Evolutionary conservation across 2,797 vertebrate species (phyloP).

Genomic region (Parauchenoglanis punctatus): DNA sequence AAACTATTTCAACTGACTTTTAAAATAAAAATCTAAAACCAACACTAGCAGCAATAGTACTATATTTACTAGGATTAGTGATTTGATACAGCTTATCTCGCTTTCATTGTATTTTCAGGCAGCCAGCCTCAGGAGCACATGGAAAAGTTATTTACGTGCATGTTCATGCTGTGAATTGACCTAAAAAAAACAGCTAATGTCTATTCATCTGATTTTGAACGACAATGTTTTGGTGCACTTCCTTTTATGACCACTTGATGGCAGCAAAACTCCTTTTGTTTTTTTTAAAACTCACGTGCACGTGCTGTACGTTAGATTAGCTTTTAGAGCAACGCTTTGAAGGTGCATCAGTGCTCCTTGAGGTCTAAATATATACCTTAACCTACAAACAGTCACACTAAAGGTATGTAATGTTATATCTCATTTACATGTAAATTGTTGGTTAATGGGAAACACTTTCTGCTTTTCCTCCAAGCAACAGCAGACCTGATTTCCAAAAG

Average conservation of each 20-base stretch:
- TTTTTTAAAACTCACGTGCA: neutral
- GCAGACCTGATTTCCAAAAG: neutral
- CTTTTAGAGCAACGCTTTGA: neutral
- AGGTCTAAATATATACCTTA: neutral
- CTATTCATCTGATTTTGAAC: neutral
- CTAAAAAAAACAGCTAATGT: neutral
- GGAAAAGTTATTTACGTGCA: no score
- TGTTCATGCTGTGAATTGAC: neutral
- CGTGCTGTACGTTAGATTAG: neutral
- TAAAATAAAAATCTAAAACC: no score
- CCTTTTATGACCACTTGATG: neutral
- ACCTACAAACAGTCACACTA: neutral
- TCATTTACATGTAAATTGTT: neutral
- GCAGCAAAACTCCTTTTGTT: neutral
- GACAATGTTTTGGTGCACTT: neutral
- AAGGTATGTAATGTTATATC: neutral
- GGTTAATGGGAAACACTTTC: neutral
- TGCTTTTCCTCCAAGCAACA: neutral
- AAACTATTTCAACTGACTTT: no score
- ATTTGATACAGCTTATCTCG: neutral
- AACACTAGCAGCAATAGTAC: neutral
- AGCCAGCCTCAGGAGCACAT: neutral
- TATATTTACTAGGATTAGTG: neutral
- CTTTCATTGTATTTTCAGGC: neutral
- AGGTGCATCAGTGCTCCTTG: neutral